phyloP scores from a whole-genome alignment of 2,113 vertebrate genomes.

The Tragelaphus buxtoni region DNA sequence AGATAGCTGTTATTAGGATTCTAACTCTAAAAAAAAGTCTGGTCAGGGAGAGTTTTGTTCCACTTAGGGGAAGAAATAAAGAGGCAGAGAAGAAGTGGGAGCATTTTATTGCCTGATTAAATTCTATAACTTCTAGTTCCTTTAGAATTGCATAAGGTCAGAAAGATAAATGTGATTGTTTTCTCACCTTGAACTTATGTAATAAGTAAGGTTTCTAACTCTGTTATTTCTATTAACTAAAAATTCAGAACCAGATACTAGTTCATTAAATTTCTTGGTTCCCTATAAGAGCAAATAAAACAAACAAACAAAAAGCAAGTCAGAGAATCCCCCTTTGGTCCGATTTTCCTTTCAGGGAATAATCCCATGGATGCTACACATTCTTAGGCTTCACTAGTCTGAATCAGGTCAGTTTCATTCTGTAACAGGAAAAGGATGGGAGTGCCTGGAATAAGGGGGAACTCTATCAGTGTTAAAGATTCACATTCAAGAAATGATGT shows the following conservation, averaged over 20 bases:
- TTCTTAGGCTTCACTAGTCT: background rate
- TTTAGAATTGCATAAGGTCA: background rate
- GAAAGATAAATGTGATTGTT: background rate
- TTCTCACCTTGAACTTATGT: background rate
- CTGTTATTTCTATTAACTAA: background rate
- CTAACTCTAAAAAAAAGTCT: background rate
- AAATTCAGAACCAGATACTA: background rate
- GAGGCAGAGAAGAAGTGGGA: background rate
- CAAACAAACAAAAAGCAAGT: background rate
- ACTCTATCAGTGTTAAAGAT: background rate
- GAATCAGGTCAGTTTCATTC: background rate
- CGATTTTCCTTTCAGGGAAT: background rate
- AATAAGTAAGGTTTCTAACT: background rate
- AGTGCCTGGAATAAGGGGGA: background rate
- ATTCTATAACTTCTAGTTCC: background rate
- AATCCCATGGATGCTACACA: background rate
- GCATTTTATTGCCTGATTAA: conserved; percentile 21
- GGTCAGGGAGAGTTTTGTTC: background rate
- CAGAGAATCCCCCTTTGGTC: background rate
- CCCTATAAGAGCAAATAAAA: background rate
- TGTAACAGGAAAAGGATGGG: background rate
- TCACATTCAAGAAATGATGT: background rate
- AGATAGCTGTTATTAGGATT: background rate
- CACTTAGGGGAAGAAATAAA: background rate
- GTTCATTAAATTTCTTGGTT: background rate